Percentiles rank a stretch among this genome's conserved stretches.
Evolutionary conservation across 2,888 invertebrate species (phyloP).

Genomic region (Caenorhabditis sp.): DNA sequence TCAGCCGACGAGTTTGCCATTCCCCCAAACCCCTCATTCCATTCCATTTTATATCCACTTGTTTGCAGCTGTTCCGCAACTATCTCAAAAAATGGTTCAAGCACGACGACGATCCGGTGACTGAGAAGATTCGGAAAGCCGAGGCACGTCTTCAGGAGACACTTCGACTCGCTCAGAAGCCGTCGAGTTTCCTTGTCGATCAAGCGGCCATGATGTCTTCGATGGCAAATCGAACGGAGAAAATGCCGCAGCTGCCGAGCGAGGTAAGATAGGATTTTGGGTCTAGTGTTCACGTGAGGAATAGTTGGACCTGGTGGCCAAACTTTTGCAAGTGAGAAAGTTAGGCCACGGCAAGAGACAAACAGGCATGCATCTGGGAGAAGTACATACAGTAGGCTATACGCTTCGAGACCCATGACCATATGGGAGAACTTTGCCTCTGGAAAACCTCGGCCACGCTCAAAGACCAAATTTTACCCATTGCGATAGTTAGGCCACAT

Average conservation of each 20-base stretch:
- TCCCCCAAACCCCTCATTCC: not conserved
- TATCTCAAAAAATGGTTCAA: slow-evolving; percentile 69
- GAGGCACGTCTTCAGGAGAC: slow-evolving; percentile 70
- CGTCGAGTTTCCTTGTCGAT: slow-evolving; percentile 68
- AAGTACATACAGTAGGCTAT: too few relatives aligned
- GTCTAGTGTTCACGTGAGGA: too few relatives aligned
- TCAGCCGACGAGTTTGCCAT: too few relatives aligned
- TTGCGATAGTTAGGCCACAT: too few relatives aligned
- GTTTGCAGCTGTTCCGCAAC: slow-evolving; percentile 71
- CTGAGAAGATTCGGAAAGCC: slow-evolving; percentile 63
- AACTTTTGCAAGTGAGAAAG: too few relatives aligned
- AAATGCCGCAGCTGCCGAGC: not conserved
- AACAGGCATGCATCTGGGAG: too few relatives aligned
- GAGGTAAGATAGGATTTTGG: not conserved
- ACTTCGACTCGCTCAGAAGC: slow-evolving; percentile 67
- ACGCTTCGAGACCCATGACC: too few relatives aligned
- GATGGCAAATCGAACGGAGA: slow-evolving; percentile 29
- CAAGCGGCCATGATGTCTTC: slow-evolving; percentile 67
- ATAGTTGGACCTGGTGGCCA: not conserved
- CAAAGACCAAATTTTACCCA: too few relatives aligned
- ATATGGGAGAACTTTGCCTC: too few relatives aligned
- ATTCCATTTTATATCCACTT: not conserved
- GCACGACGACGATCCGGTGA: slow-evolving; percentile 55
- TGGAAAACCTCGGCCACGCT: too few relatives aligned
- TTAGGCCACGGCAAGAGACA: too few relatives aligned